phyloP scores from a whole-genome alignment of 1,140 invertebrate species.

The Oppia nitens region DNA sequence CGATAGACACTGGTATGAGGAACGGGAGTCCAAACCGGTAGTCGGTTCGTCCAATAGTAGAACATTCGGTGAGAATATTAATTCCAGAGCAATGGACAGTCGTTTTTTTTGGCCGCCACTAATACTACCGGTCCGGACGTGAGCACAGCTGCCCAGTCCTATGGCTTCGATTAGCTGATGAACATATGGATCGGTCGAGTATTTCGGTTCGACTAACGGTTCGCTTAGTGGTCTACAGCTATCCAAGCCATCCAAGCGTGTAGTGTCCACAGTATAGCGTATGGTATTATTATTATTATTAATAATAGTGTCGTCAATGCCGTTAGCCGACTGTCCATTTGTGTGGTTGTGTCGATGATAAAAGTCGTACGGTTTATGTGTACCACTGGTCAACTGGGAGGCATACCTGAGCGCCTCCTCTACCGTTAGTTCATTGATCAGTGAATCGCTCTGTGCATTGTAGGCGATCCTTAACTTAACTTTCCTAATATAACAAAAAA shows the following conservation, averaged over 20 bases:
- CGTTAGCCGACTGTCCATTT: too few relatives aligned
- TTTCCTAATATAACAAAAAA: not conserved
- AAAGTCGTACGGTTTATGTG: slow-evolving; percentile 3
- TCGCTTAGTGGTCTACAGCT: not conserved
- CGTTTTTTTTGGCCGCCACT: slow-evolving; percentile 75
- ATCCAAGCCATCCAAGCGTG: not conserved
- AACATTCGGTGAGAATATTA: slow-evolving; percentile 87
- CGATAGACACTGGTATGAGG: slow-evolving; percentile 60
- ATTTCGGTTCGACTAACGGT: not conserved
- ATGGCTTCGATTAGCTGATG: not conserved
- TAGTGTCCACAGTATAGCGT: not conserved
- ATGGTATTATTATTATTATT: not conserved
- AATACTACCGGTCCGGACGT: slow-evolving; percentile 6
- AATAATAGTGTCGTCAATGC: not conserved
- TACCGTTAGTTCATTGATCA: slow-evolving; percentile 14
- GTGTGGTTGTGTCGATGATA: slow-evolving; percentile 7
- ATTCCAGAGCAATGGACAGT: slow-evolving; percentile 79
- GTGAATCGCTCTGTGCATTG: slow-evolving; percentile 16
- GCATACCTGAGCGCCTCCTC: slow-evolving; percentile 16
- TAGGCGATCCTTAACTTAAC: slow-evolving; percentile 10
- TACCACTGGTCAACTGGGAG: slow-evolving; percentile 13
- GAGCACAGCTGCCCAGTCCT: slow-evolving; percentile 10
- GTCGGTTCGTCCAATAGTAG: slow-evolving; percentile 97
- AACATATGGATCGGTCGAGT: not conserved
- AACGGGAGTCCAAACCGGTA: slow-evolving; percentile 58